Base-by-base conservation (phyloP, 1,140 invertebrate species). In the Zaprionus taronus region DNA sequence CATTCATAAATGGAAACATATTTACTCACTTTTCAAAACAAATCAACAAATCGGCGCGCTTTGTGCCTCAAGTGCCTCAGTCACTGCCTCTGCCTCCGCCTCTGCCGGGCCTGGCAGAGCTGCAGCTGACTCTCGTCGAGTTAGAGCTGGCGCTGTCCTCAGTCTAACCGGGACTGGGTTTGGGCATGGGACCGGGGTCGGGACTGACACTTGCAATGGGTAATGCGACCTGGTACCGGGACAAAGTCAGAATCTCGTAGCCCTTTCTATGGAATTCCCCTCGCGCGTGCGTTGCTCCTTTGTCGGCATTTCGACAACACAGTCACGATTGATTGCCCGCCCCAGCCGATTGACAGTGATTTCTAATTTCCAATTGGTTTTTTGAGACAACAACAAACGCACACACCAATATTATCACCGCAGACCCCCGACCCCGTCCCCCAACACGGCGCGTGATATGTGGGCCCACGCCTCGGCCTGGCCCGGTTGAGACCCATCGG, bases 1-100 rank as follows among this genome's bases (percentile, higher is more conserved):
- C 89, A 91, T 89, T 85, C 83, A 91, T 80, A 91, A 91, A 91
- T 91, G 89, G 84, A 89, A 91, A 91, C 79, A 85, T 89, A 91
- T 91, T 91, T 91, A 91, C 89, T 91, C 79, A 91, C 89, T 91
- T 91, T 80, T 91, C 81, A 87, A 80, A 87, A 84, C 83, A 91
- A 89, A 91, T 91, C 84, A 91, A 91, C 90, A 91, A 91, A 91
- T 91, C 89, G 90, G 90, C 82, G 69, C 84, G 76, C 84, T 91
- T 91, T 91, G 90, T 91, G 83, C 62, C 77, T 91, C 83, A 89
- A 87, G 83, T 87, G 83, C 68, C 80, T 20, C 15, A 15, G 41
- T n/a, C 41, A 5, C 41, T 44, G 41, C 24, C n/a, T 67, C 28
- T 31, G 28, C 28, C 28, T 9, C 38, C 26, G 22, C 15, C 22